Evolutionary conservation across 92 coral and sea anemone species (phyloP).

Genomic region (Siderastrea siderea): DNA sequence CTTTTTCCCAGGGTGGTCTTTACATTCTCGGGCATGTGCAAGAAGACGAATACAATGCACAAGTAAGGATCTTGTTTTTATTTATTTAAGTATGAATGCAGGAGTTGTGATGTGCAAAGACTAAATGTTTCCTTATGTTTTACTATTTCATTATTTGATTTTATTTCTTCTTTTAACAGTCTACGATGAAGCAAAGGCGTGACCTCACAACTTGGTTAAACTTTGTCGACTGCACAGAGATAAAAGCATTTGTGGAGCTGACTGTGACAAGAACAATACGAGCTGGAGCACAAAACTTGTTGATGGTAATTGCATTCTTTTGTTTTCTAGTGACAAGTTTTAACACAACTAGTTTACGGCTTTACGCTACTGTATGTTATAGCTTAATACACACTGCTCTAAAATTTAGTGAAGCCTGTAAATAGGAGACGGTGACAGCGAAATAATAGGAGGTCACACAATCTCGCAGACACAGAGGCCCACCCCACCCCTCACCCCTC

Average conservation of each 20-base stretch:
- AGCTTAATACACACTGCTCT: no score
- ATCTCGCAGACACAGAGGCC: no score
- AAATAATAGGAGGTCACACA: no score
- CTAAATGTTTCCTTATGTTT: background rate
- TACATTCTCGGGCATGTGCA: slow-evolving; percentile 94
- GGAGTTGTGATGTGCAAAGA: background rate
- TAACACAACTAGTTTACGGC: background rate
- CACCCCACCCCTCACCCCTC: no score
- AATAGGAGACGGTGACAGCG: no score
- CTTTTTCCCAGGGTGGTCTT: slow-evolving; percentile 85
- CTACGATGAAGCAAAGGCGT: slow-evolving; percentile 63
- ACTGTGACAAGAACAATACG: slow-evolving; percentile 83
- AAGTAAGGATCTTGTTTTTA: slow-evolving; percentile 58
- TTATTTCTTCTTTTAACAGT: slow-evolving; percentile 45
- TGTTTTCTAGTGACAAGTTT: background rate
- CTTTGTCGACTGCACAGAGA: slow-evolving; percentile 93
- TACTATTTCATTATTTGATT: background rate
- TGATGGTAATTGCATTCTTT: slow-evolving; percentile 74
- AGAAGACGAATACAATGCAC: slow-evolving; percentile 76
- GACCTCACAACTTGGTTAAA: slow-evolving; percentile 83
- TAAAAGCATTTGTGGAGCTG: slow-evolving; percentile 97
- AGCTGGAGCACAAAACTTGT: slow-evolving; percentile 89
- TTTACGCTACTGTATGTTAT: no score
- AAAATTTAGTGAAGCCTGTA: no score
- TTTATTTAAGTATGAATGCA: background rate